A percentile compares a stretch with the other conserved stretches of the same genome.
phyloP scores from a whole-genome alignment of 2,113 vertebrate species.

The Laterallus jamaicensis region DNA sequence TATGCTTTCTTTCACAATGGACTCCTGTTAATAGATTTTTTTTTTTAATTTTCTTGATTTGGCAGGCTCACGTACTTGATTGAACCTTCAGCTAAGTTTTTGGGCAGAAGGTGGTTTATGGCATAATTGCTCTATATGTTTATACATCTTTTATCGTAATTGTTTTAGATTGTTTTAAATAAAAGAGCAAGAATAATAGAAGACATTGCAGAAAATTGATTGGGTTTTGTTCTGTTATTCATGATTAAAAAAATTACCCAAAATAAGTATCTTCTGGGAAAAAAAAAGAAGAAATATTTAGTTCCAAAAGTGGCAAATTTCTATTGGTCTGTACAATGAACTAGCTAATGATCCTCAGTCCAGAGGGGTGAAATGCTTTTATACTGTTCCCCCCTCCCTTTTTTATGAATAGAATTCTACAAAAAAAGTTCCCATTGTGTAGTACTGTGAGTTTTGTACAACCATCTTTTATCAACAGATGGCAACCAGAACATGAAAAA shows the following conservation, averaged over 20 bases:
- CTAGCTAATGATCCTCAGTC: constrained; percentile 69
- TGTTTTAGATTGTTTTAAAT: constrained; percentile 77
- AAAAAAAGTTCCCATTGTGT: constrained; percentile 79
- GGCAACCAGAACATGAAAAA: constrained; percentile 84
- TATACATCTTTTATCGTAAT: constrained; percentile 78
- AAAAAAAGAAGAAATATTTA: constrained; percentile 7
- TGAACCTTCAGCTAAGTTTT: constrained; percentile 78
- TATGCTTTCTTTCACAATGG: not conserved
- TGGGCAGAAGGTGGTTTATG: constrained; percentile 68
- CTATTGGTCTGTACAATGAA: constrained; percentile 71
- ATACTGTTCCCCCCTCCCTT: not conserved
- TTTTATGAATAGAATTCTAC: constrained; percentile 76
- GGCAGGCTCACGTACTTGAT: constrained; percentile 54
- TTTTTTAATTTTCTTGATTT: constrained; percentile 58
- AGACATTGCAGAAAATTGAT: constrained; percentile 63
- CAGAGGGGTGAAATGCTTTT: constrained; percentile 69
- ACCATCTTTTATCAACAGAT: constrained; percentile 84
- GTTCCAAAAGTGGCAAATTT: constrained; percentile 74
- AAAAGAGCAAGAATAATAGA: constrained; percentile 76
- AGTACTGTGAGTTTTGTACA: constrained; percentile 77
- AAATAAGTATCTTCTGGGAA: constrained; percentile 68
- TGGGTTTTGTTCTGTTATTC: constrained; percentile 75
- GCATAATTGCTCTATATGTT: constrained; percentile 77
- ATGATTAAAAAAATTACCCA: constrained; percentile 72
- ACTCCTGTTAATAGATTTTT: constrained; percentile 39